These are phyloP conservation scores for Crenuchus spilurus DNA, from an alignment of 2,797 vertebrate genomes.

Conservation along the genomic window DNA sequence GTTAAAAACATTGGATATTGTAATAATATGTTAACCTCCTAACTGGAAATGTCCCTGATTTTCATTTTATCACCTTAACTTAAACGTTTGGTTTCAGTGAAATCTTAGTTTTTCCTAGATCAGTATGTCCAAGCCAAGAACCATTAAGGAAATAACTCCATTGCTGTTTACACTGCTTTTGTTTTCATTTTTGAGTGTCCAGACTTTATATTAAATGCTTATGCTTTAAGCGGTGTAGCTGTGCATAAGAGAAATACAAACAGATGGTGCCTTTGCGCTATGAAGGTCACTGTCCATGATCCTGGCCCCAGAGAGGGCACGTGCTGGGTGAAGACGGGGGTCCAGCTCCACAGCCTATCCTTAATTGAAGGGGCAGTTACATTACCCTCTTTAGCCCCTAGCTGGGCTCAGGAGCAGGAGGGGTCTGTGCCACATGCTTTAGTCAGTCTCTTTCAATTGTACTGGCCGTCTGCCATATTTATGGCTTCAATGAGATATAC, in stretches of 20 bases:
- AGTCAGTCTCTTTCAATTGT: slow-evolving; percentile 27
- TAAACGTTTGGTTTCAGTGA: no score
- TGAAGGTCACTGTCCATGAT: slow-evolving; percentile 72
- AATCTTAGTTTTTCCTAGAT: no score
- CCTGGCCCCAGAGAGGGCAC: slow-evolving; percentile 59
- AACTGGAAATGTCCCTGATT: no score
- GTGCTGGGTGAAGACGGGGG: slow-evolving; percentile 62
- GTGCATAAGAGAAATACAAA: slow-evolving; percentile 39
- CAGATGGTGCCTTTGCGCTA: slow-evolving; percentile 70
- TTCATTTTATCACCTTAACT: no score
- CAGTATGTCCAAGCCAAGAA: neutral
- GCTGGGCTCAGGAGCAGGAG: slow-evolving; percentile 57
- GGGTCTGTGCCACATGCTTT: slow-evolving; percentile 53
- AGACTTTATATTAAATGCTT: neutral
- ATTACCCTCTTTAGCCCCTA: slow-evolving; percentile 67
- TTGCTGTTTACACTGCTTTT: no score
- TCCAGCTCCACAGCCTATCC: slow-evolving; percentile 65
- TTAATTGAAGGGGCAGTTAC: slow-evolving; percentile 76
- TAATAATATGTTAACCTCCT: no score
- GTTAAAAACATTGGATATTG: no score
- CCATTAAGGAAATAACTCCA: neutral
- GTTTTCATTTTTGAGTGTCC: neutral
- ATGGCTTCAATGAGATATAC: neutral
- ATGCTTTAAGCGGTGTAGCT: neutral
- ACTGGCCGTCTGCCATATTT: slow-evolving; percentile 7